A percentile compares a stretch with the other conserved stretches of the same genome.
Conservation (phyloP, 2,797 vertebrate species). For the Channa striata region DNA sequence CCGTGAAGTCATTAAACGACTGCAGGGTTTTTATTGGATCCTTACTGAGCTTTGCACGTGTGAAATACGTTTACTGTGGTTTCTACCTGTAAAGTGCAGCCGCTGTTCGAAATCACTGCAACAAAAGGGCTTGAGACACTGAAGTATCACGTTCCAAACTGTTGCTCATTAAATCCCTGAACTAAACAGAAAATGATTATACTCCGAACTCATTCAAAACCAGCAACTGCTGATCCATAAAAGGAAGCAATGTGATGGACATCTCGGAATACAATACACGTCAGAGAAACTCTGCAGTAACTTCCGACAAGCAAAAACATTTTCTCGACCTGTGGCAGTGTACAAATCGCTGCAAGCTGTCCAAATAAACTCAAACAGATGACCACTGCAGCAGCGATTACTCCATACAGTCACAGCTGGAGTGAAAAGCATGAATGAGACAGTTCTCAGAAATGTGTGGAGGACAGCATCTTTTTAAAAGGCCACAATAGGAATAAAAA, state of each 20-base stretch:
- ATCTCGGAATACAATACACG: conserved; percentile 19
- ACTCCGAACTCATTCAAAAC: neutral
- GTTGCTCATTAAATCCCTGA: conserved; percentile 1
- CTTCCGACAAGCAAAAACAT: neutral
- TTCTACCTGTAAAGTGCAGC: conserved; percentile 1
- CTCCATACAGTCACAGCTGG: neutral
- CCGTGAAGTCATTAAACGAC: conserved; percentile 51
- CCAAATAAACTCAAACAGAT: neutral
- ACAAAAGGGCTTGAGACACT: neutral
- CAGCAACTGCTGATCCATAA: neutral
- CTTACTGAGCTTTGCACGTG: conserved; percentile 44
- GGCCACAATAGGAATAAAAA: neutral
- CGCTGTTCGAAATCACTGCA: conserved; percentile 16
- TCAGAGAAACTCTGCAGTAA: neutral
- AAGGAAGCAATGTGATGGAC: neutral
- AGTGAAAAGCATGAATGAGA: neutral
- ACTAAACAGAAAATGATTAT: neutral
- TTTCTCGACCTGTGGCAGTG: too few relatives aligned
- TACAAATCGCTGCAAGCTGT: too few relatives aligned
- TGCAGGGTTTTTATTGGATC: conserved; percentile 40
- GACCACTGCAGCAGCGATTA: too few relatives aligned
- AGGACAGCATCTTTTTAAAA: conserved; percentile 7
- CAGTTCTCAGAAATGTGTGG: conserved; percentile 10
- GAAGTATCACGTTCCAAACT: neutral
- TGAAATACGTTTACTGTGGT: conserved; percentile 39